Evolutionary conservation across 2,888 invertebrate species (phyloP).

Genomic region (Quadriops clusia): DNA sequence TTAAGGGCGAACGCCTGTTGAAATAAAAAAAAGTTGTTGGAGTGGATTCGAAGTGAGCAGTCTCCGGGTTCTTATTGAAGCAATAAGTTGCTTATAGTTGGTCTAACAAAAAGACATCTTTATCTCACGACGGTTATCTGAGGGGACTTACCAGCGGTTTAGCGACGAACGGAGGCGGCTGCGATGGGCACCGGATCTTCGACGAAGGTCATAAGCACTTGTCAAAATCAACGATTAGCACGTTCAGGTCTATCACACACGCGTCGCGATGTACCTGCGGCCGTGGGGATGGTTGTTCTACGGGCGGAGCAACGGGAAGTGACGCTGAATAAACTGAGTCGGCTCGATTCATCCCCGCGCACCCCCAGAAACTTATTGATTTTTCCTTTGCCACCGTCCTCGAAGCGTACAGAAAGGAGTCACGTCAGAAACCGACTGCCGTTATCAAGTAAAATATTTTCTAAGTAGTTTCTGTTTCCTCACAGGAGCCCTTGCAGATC

Average conservation of each 20-base stretch:
- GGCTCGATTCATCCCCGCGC: slow-evolving; percentile 19
- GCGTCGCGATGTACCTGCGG: slow-evolving; percentile 16
- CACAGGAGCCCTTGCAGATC: too few relatives aligned
- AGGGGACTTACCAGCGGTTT: too few relatives aligned
- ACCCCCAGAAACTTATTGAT: slow-evolving; percentile 19
- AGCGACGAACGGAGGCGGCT: too few relatives aligned
- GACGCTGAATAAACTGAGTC: slow-evolving; percentile 21
- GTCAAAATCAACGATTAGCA: slow-evolving; percentile 15
- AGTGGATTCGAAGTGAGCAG: too few relatives aligned
- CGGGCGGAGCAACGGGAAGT: slow-evolving; percentile 21
- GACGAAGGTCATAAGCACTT: slow-evolving; percentile 10
- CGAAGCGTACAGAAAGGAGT: slow-evolving; percentile 23
- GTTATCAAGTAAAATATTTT: slow-evolving; percentile 22
- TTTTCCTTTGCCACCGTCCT: slow-evolving; percentile 22
- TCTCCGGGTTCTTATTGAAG: too few relatives aligned
- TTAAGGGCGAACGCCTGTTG: too few relatives aligned
- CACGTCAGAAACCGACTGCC: slow-evolving; percentile 21
- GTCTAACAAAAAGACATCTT: too few relatives aligned
- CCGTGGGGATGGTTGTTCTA: slow-evolving; percentile 17
- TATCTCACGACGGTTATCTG: too few relatives aligned
- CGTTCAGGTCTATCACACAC: slow-evolving; percentile 14
- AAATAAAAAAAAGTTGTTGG: too few relatives aligned
- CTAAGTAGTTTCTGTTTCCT: too few relatives aligned
- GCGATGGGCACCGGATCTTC: too few relatives aligned
- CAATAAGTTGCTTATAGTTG: too few relatives aligned